These are phyloP conservation scores for Epicampocera succincta DNA, from an alignment of 2,888 invertebrate genomes.

Conservation along the genomic window DNA sequence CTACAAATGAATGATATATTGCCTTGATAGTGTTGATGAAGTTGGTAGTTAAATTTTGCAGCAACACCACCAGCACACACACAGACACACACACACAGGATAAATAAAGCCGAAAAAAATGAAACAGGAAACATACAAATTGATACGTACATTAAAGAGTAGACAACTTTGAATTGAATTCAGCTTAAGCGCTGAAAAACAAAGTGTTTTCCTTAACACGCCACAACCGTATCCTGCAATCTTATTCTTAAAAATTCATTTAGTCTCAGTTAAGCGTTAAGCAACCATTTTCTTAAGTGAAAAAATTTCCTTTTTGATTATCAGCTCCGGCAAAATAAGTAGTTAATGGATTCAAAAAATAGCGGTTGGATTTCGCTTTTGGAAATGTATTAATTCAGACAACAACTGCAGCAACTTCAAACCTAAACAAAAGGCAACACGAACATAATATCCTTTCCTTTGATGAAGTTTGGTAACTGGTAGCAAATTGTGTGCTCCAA, in stretches of 20 bases:
- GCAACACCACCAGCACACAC: conserved; percentile 3
- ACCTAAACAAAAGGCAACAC: not conserved
- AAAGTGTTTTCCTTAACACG: conserved; percentile 51
- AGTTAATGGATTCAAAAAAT: conserved; percentile 39
- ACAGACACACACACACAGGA: not conserved
- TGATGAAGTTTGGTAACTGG: conserved; percentile 12
- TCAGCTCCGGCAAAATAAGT: conserved; percentile 45
- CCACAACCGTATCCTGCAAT: conserved; percentile 51
- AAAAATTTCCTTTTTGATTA: conserved; percentile 60
- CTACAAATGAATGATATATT: conserved; percentile 42
- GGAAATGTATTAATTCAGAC: not conserved
- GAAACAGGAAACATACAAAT: conserved; percentile 20
- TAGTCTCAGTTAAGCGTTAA: conserved; percentile 15
- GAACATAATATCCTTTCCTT: conserved; percentile 26
- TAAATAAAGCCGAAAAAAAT: not conserved
- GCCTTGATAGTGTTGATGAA: conserved; percentile 48
- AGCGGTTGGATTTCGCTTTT: not conserved
- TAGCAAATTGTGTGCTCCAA: not conserved
- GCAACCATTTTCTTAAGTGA: conserved; percentile 26
- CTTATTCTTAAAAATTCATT: not conserved
- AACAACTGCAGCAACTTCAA: conserved; percentile 7
- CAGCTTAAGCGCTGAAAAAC: conserved; percentile 20
- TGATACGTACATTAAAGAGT: conserved; percentile 40
- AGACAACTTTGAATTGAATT: conserved; percentile 34
- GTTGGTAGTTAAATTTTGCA: conserved; percentile 46